A percentile compares a stretch with the other conserved stretches of the same genome.
Conservation (phyloP, 2,888 invertebrate genomes). For the Boloria selene region DNA sequence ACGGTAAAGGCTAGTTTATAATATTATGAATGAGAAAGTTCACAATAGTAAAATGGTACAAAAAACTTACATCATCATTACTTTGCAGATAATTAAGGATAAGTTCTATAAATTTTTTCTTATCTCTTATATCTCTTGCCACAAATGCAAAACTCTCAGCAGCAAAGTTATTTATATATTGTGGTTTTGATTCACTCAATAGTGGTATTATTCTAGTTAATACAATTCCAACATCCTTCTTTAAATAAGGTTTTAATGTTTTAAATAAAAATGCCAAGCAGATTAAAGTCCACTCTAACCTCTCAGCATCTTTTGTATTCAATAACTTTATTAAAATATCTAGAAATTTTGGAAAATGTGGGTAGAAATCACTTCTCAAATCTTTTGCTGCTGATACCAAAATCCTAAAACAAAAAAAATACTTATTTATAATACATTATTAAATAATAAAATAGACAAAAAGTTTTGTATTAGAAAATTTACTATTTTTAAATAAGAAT, state of each 20-base stretch:
- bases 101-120: conserved; percentile 86
- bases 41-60: not conserved
- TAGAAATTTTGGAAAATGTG: conserved; percentile 90
- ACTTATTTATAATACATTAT: conserved; percentile 19
- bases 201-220: conserved; percentile 88
- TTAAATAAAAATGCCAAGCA: conserved; percentile 96
- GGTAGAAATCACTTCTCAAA: conserved; percentile 93
- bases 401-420: conserved; percentile 80
- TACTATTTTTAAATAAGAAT: too few relatives aligned
- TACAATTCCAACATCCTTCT: conserved; percentile 89
- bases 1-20: too few relatives aligned
- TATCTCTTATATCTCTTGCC: conserved; percentile 92
- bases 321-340: conserved; percentile 87
- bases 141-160: conserved; percentile 98
- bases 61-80: conserved; percentile 85
- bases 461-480: too few relatives aligned
- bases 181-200: conserved; percentile 88
- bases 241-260: conserved; percentile 90
- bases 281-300: conserved; percentile 92
- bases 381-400: conserved; percentile 93
- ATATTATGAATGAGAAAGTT: too few relatives aligned
- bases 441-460: not conserved
- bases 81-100: conserved; percentile 85
- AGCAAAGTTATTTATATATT: conserved; percentile 95
- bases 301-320: conserved; percentile 90